phyloP scores from a whole-genome alignment of 2,113 vertebrate species.

The Heterotis niloticus region DNA sequence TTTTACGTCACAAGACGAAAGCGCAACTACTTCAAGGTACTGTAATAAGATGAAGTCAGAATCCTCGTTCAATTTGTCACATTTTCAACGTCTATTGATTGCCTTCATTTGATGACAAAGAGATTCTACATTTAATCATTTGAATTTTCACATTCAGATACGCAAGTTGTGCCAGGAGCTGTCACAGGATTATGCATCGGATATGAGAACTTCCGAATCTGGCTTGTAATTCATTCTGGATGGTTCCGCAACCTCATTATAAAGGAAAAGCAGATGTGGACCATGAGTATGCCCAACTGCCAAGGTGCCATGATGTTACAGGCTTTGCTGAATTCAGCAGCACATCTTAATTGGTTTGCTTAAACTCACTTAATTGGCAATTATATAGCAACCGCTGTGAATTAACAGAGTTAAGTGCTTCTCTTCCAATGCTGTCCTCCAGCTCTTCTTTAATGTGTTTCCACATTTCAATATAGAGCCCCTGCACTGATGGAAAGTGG shows the following conservation, averaged over 20 bases:
- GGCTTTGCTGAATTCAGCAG: neutral
- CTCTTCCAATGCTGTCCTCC: neutral
- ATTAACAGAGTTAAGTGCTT: neutral
- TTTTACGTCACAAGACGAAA: too few species aligned
- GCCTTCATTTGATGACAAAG: neutral
- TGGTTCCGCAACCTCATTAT: neutral
- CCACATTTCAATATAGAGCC: neutral
- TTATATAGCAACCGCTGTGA: neutral
- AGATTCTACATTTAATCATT: neutral
- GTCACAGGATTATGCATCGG: slow-evolving; percentile 2
- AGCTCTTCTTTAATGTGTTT: neutral
- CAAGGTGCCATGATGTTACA: neutral
- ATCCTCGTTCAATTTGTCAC: neutral
- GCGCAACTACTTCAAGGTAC: too few species aligned
- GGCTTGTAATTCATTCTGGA: slow-evolving; percentile 1
- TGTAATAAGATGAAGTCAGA: too few species aligned
- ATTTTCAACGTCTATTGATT: neutral
- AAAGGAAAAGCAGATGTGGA: neutral
- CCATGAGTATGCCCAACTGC: neutral
- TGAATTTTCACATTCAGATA: slow-evolving; percentile 5
- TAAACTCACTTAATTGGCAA: neutral
- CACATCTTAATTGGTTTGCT: neutral
- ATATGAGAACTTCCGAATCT: neutral
- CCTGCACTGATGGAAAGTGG: neutral
- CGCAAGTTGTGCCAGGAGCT: neutral